Evolutionary conservation across 2,888 invertebrate genomes (phyloP).

Genomic region (Philopedon plagiatum): DNA sequence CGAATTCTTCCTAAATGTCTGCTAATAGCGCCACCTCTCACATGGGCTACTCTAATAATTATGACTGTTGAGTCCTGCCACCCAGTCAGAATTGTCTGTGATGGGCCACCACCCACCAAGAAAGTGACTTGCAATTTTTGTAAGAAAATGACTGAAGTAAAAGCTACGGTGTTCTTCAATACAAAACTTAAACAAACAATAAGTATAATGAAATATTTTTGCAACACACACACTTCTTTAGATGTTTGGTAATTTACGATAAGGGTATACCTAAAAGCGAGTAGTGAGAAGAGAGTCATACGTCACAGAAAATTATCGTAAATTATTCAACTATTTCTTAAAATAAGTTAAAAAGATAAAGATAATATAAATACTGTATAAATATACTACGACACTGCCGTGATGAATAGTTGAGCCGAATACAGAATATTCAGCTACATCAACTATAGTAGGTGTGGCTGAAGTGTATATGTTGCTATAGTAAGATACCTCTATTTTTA

Average conservation of each 20-base stretch:
- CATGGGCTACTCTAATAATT: constrained; percentile 41
- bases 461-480: too few relatives aligned
- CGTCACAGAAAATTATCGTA: too few relatives aligned
- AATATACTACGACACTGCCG: too few relatives aligned
- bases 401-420: too few relatives aligned
- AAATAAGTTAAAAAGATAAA: too few relatives aligned
- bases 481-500: too few relatives aligned
- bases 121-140: constrained; percentile 45
- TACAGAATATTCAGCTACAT: too few relatives aligned
- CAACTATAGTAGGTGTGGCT: too few relatives aligned
- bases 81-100: constrained; percentile 19
- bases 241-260: constrained; percentile 1
- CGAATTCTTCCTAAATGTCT: constrained; percentile 55
- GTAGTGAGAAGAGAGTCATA: not conserved
- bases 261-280: not conserved
- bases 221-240: not conserved
- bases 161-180: constrained; percentile 1
- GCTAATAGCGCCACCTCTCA: constrained; percentile 61
- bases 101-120: constrained; percentile 48
- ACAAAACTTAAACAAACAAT: constrained; percentile 19
- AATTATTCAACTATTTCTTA: too few relatives aligned
- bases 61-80: constrained; percentile 30
- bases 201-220: constrained; percentile 14
- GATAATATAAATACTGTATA: too few relatives aligned
- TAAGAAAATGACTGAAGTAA: not conserved